Conservation (phyloP, 2,888 invertebrate species). For the Cerastis rubricosa region DNA sequence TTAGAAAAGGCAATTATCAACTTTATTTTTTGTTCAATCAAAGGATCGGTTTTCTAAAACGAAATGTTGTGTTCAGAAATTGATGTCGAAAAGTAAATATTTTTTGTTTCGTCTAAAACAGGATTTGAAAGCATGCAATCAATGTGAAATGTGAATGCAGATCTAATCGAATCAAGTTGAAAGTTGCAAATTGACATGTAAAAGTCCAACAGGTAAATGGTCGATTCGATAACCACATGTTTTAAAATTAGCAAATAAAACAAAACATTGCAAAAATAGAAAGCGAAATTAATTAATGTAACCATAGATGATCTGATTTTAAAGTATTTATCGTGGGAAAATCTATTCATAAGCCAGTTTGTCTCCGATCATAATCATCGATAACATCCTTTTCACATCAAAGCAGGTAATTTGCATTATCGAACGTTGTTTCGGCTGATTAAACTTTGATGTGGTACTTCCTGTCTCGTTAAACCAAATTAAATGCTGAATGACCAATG, state of each 20-base stretch:
- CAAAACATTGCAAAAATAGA: slow-evolving; percentile 18
- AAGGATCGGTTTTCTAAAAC: neutral
- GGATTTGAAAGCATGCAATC: slow-evolving; percentile 44
- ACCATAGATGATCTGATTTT: slow-evolving; percentile 30
- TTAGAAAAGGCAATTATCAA: neutral
- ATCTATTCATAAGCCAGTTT: slow-evolving; percentile 46
- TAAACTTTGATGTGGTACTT: slow-evolving; percentile 60
- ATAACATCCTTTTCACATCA: slow-evolving; percentile 63
- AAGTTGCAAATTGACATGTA: slow-evolving; percentile 45
- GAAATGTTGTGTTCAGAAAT: neutral
- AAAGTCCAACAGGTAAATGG: neutral
- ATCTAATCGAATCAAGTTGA: slow-evolving; percentile 48
- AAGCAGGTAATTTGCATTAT: slow-evolving; percentile 61
- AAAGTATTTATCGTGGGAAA: slow-evolving; percentile 55
- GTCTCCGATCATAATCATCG: slow-evolving; percentile 52
- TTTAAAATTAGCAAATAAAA: slow-evolving; percentile 12
- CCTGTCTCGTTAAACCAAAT: slow-evolving; percentile 59
- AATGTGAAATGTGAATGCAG: slow-evolving; percentile 30
- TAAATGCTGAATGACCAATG: slow-evolving; percentile 33
- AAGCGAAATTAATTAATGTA: slow-evolving; percentile 38
- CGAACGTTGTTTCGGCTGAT: slow-evolving; percentile 56
- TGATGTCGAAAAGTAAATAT: neutral
- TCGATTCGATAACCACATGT: neutral
- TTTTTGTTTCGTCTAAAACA: slow-evolving; percentile 12
- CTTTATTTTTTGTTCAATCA: neutral